Percentiles rank a stretch among this genome's conserved stretches.
phyloP scores from a whole-genome alignment of 1,140 invertebrate genomes.

The Gonioctena quinquepunctata region DNA sequence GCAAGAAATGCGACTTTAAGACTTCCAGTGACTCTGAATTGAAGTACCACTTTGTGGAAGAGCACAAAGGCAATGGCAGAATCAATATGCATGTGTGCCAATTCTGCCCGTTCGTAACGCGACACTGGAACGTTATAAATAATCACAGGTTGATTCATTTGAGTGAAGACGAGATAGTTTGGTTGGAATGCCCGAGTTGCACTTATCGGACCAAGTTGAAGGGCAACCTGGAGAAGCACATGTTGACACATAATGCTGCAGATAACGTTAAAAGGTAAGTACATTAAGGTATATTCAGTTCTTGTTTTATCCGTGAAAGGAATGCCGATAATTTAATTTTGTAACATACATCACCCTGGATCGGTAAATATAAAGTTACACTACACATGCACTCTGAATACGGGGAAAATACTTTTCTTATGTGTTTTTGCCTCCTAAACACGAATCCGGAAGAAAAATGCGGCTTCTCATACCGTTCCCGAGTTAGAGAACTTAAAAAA shows the following conservation, averaged over 20 bases:
- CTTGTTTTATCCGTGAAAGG: too few relatives aligned
- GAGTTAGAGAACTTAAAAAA: too few relatives aligned
- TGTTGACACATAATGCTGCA: neutral
- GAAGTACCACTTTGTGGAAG: neutral
- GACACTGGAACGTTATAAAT: neutral
- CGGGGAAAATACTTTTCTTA: too few relatives aligned
- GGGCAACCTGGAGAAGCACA: neutral
- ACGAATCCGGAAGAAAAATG: too few relatives aligned
- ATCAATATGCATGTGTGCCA: neutral
- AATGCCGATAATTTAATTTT: too few relatives aligned
- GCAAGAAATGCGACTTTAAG: neutral
- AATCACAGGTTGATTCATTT: constrained; percentile 6
- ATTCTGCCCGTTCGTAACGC: neutral
- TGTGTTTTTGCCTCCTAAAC: too few relatives aligned
- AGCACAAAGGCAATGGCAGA: neutral
- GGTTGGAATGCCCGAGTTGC: neutral
- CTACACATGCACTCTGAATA: too few relatives aligned
- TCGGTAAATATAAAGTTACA: too few relatives aligned
- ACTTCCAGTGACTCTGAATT: neutral
- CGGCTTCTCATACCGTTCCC: too few relatives aligned
- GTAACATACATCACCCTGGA: too few relatives aligned
- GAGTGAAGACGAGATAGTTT: neutral
- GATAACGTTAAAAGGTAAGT: neutral
- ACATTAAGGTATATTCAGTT: neutral
- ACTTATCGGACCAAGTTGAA: neutral